A percentile compares a stretch with the other conserved stretches of the same genome.
phyloP scores from a whole-genome alignment of 1,140 invertebrate genomes.

The Elymnias hypermnestra region DNA sequence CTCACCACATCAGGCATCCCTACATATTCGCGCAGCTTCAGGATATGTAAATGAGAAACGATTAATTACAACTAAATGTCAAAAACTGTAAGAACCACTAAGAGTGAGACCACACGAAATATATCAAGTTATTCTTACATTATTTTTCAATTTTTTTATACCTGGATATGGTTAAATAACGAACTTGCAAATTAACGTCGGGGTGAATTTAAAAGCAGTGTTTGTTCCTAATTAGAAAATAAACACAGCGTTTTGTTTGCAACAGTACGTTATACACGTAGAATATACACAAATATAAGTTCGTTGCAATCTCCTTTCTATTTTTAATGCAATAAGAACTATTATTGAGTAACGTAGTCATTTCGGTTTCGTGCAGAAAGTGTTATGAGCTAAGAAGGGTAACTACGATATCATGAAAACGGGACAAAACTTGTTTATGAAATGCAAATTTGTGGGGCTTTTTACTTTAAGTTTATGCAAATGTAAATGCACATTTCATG shows the following conservation, averaged over 20 bases:
- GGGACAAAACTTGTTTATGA: too few species aligned
- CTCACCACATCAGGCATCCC: too few species aligned
- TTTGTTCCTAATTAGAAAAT: slow-evolving; percentile 19
- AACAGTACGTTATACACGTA: slow-evolving; percentile 4
- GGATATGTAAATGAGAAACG: too few species aligned
- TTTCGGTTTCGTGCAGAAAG: neutral
- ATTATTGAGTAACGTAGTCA: neutral
- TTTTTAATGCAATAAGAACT: neutral
- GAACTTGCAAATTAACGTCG: slow-evolving; percentile 7
- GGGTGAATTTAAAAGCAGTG: slow-evolving; percentile 17
- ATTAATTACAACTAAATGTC: too few species aligned
- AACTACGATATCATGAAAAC: neutral
- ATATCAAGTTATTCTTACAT: too few species aligned
- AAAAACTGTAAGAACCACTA: too few species aligned
- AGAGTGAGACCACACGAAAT: too few species aligned
- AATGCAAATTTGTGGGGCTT: too few species aligned
- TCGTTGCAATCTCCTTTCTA: neutral
- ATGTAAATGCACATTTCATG: too few species aligned
- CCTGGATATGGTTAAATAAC: slow-evolving; percentile 6
- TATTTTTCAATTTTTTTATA: too few species aligned
- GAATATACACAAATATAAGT: neutral
- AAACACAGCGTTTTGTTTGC: slow-evolving; percentile 13
- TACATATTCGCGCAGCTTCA: too few species aligned
- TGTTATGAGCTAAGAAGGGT: neutral
- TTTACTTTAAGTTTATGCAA: too few species aligned